A percentile compares a stretch with the other conserved stretches of the same genome.
phyloP scores from a whole-genome alignment of 2,888 invertebrate species.

The Drosophila setosimentum region DNA sequence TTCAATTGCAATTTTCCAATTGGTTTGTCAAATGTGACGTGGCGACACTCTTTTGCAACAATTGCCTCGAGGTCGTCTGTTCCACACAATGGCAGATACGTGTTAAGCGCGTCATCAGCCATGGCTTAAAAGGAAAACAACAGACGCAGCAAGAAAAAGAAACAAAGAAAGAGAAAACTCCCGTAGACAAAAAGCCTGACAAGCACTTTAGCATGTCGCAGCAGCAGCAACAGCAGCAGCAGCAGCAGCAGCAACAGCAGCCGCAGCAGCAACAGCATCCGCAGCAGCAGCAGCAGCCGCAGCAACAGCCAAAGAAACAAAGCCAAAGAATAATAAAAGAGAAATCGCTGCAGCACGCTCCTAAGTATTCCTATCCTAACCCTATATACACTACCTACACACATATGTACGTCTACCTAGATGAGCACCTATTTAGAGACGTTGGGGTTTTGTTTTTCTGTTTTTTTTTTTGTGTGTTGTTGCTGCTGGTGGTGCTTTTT shows the following conservation, averaged over 20 bases:
- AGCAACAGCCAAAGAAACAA: constrained; percentile 47
- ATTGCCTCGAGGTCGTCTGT: constrained; percentile 68
- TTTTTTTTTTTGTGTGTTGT: background rate
- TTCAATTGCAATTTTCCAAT: constrained; percentile 59
- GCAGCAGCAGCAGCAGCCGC: constrained; percentile 10
- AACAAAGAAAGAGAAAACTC: constrained; percentile 32
- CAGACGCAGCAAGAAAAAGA: constrained; percentile 19
- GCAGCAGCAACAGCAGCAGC: constrained; percentile 4
- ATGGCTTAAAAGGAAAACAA: constrained; percentile 30
- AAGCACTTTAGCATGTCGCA: constrained; percentile 80
- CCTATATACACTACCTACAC: constrained; percentile 18
- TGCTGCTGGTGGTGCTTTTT: constrained; percentile 19
- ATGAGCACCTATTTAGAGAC: constrained; percentile 68
- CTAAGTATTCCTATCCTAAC: constrained; percentile 45
- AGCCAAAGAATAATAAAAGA: constrained; percentile 48
- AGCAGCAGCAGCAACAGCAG: constrained; percentile 39
- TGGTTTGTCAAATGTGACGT: constrained; percentile 50
- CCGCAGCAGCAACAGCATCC: constrained; percentile 9
- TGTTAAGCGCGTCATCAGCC: constrained; percentile 78
- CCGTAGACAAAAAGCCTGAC: constrained; percentile 74
- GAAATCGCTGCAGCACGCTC: constrained; percentile 43
- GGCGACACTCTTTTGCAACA: constrained; percentile 37
- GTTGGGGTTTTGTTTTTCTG: constrained; percentile 7
- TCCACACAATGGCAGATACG: constrained; percentile 76
- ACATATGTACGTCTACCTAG: constrained; percentile 27